Base-by-base conservation (phyloP, 2,797 vertebrate species). In the Clarias fuscus region DNA sequence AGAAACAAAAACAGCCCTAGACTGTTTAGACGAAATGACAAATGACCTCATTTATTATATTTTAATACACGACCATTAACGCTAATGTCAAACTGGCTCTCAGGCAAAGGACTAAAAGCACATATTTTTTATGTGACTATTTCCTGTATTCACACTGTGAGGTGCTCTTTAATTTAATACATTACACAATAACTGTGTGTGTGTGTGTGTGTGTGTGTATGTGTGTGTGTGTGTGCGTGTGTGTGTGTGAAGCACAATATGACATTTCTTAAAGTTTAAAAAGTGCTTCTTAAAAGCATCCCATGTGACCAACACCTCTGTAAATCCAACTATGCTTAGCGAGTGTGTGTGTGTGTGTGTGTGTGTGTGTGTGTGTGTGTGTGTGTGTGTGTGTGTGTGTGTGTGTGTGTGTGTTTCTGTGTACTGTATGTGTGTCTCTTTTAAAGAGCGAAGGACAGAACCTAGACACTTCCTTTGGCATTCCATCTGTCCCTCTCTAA, bases 401-500 rank as follows among this genome's bases (percentile, higher is more conserved):
- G 80, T 67, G 61, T 82, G 78, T 20, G 64, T 62, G 80, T 79
- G 58, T 85, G 56, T 82, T 78, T 85, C 40, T 48, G n/a, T 85
- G n/a, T 83, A n/a, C n/a, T n/a, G 68, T 86, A 82, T 84, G 72
- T 59, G 81, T 78, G 81, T 72, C 27, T 30, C n/a, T 64, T 43
- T 24, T 86, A 86, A 88, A 87, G 72, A 87, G 48, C 83, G 68
- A 62, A 87, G 73, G 48, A 72, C 59, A 86, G 61, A 58, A 75
- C 73, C 65, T 84, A 84, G 78, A 75, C 82, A 73, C 37, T 64
- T 86, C 59, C 76, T 84, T 77, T 84, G 73, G 82, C 85, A 79
- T 84, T 83, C 86, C 80, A 88, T 87, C 87, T 88, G 70, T 85
- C 67, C 77, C 64, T 80, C 83, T 88, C 85, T 87, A 48, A 82